Base-by-base conservation (phyloP, 1,140 invertebrate species). In the Leptestheria dahalacensis region DNA sequence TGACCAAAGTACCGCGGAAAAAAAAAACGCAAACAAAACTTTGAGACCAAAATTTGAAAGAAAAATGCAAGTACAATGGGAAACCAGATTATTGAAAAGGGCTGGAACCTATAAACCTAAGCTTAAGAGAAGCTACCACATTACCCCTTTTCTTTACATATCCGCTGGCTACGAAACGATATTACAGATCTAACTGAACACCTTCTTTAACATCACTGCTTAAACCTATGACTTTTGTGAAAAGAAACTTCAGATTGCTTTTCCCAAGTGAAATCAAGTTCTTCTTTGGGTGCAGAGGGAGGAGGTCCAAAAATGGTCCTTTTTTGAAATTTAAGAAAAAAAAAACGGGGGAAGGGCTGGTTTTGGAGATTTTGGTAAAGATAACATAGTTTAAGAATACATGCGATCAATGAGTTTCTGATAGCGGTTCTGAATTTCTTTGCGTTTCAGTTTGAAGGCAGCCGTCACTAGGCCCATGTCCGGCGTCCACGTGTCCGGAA, bases 401-500 rank as follows among this genome's bases (percentile, higher is more conserved):
- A 97, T 92, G 63, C 83, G 75, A 67, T 89, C 86, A 67, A 97
- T 91, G 71, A 92, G 86, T 58, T 83, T 77, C 70, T 90, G 82
- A 75, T 95, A 98, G 66, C 82, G 79, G 60, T 94, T 86, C 72
- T 96, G 88, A 59, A 98, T 93, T 66, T 91, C 86, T 78, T 93
- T 95, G 63, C 95, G 79, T 73, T 95, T 95, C 63, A 98, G 77
- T 75, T 98, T 98, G 72, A 97, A 91, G 48, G 95, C 93, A 64
- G 95, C 95, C 15, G 95, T 98, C 1, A 81, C 91, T n/a, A 98
- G 78, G 46, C 92, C 93, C 79, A 87, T 89, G 69, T 95, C 92
- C 0, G 94, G 92, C 0, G 91, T 90, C 95, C 95, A 98, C 49
- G 89, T 82, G 66, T 97, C 93, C 23, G 82, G 75, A 66, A 85